These are phyloP conservation scores for Nyctibius grandis DNA, from an alignment of 2,797 vertebrate species.

Conservation along the genomic window DNA sequence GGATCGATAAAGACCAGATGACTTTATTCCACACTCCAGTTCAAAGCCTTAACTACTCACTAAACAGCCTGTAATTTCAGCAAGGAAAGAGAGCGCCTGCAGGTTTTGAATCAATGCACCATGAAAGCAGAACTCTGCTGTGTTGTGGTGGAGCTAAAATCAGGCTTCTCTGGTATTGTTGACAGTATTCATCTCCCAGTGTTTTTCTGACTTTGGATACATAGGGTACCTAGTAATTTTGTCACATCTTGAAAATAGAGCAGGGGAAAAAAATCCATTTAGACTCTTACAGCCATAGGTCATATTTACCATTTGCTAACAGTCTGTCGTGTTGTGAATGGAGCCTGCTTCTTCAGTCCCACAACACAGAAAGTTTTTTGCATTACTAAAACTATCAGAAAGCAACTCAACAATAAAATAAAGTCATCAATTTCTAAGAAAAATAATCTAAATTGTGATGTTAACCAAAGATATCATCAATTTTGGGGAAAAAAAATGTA, in stretches of 20 bases:
- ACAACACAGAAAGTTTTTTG: constrained; percentile 22
- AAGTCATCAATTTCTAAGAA: constrained; percentile 25
- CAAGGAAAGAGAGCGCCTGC: constrained; percentile 49
- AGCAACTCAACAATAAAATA: constrained; percentile 32
- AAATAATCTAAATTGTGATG: constrained; percentile 24
- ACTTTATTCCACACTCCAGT: constrained; percentile 46
- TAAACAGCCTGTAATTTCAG: constrained; percentile 70
- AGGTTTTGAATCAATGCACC: constrained; percentile 53
- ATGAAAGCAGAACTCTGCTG: constrained; percentile 49
- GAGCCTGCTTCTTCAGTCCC: constrained; percentile 39
- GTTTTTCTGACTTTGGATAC: constrained; percentile 48
- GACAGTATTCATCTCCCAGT: constrained; percentile 30
- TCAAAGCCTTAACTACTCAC: constrained; percentile 48
- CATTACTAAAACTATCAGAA: background rate
- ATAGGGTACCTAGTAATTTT: constrained; percentile 65
- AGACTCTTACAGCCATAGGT: constrained; percentile 51
- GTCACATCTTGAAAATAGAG: constrained; percentile 65
- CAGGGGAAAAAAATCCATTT: constrained; percentile 49
- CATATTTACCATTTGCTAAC: constrained; percentile 51
- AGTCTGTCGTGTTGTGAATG: constrained; percentile 17
- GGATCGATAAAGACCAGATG: constrained; percentile 55
- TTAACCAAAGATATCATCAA: constrained; percentile 16
- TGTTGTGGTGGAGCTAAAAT: constrained; percentile 23
- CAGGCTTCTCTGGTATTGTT: constrained; percentile 13
- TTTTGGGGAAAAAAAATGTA: background rate